phyloP scores from a whole-genome alignment of 1,140 invertebrate genomes.

The Leptoteleia sp. region DNA sequence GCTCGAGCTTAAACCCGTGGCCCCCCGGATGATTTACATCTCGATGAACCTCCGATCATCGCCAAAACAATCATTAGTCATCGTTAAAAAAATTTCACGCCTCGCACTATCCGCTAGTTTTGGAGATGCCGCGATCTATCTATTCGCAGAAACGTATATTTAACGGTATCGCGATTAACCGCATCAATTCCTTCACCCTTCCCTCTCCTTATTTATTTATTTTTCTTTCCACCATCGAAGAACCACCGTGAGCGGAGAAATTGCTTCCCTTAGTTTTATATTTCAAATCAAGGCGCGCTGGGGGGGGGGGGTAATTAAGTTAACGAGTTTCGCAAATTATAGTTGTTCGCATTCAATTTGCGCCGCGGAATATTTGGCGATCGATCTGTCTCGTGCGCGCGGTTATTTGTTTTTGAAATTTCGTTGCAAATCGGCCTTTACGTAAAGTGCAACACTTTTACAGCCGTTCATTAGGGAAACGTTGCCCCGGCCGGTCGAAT shows the following conservation, averaged over 20 bases:
- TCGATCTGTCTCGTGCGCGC: too few relatives aligned
- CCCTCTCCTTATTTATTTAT: too few relatives aligned
- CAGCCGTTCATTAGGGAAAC: conserved; percentile 6
- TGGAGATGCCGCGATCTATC: conserved; percentile 26
- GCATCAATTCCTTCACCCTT: conserved; percentile 1
- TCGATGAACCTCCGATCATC: conserved; percentile 39
- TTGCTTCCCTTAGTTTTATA: too few relatives aligned
- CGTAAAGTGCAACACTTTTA: background rate
- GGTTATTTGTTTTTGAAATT: background rate
- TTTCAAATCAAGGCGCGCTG: too few relatives aligned
- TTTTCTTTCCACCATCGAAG: too few relatives aligned
- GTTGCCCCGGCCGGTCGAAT: conserved; percentile 5
- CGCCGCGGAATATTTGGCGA: too few relatives aligned
- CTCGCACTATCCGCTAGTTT: conserved; percentile 21
- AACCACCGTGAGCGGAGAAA: too few relatives aligned
- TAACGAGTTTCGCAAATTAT: too few relatives aligned
- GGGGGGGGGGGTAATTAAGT: too few relatives aligned
- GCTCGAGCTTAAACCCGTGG: conserved; percentile 48
- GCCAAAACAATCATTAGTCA: conserved; percentile 44
- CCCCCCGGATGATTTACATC: conserved; percentile 54
- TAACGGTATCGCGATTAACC: conserved; percentile 15
- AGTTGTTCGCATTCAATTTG: too few relatives aligned
- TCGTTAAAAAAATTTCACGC: conserved; percentile 37
- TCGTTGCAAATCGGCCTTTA: background rate
- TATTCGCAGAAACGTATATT: conserved; percentile 17